A percentile compares a stretch with the other conserved stretches of the same genome.
Evolutionary conservation across 2,888 invertebrate species (phyloP).

Genomic region (Eilema depressum): DNA sequence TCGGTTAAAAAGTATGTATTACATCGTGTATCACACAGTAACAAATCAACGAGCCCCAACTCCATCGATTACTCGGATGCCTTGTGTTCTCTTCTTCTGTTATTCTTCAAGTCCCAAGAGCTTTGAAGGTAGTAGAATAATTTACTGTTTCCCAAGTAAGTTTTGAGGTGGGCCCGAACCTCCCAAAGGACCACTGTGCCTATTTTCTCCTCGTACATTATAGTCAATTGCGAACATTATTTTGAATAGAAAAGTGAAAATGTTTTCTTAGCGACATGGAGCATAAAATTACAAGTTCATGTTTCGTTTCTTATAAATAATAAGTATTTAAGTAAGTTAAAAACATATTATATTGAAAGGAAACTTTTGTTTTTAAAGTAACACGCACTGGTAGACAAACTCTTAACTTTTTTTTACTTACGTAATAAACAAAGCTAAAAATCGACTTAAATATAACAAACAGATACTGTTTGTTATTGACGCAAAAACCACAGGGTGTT

Average conservation of each 20-base stretch:
- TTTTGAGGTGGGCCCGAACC: conserved; percentile 70
- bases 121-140: conserved; percentile 67
- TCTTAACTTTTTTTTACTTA: no score
- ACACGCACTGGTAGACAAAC: no score
- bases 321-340: no score
- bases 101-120: conserved; percentile 70
- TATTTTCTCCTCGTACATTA: conserved; percentile 64
- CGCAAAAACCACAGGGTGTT: no score
- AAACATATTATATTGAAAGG: no score
- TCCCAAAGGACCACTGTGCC: conserved; percentile 58
- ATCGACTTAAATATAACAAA: no score
- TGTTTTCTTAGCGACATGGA: conserved; percentile 22
- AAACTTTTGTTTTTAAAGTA: no score
- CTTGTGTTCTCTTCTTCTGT: conserved; percentile 67
- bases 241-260: conserved; percentile 47
- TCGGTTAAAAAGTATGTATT: conserved; percentile 22
- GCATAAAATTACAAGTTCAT: conserved; percentile 17
- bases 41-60: conserved; percentile 45
- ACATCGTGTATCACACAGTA: conserved; percentile 16
- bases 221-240: conserved; percentile 58
- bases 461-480: no score
- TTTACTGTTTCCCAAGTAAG: conserved; percentile 77
- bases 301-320: conserved; percentile 4
- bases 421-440: no score
- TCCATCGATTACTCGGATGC: conserved; percentile 64